Evolutionary conservation across 2,888 invertebrate species (phyloP).

Genomic region (Drosophila monieri): DNA sequence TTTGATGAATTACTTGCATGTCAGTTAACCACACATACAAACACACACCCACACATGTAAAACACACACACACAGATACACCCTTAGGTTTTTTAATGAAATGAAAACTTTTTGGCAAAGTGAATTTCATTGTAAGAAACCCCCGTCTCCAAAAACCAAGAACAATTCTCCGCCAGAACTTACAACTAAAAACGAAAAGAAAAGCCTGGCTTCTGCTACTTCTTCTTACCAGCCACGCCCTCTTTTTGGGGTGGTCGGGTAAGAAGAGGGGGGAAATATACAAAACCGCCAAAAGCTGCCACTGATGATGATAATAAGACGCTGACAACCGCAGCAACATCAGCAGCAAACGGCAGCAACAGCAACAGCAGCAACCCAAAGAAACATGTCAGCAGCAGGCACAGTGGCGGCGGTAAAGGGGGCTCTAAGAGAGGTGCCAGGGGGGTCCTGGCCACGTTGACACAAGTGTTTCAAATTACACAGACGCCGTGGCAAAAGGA

Average conservation of each 20-base stretch:
- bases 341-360: constrained; percentile 29
- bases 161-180: constrained; percentile 39
- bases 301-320: constrained; percentile 81
- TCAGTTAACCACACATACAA: constrained; percentile 66
- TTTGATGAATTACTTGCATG: constrained; percentile 78
- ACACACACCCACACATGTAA: constrained; percentile 17
- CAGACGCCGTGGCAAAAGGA: constrained; percentile 40
- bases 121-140: constrained; percentile 78
- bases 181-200: constrained; percentile 15
- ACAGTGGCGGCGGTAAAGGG: not conserved
- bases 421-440: not conserved
- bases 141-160: constrained; percentile 36
- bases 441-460: constrained; percentile 56
- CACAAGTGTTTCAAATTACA: constrained; percentile 84
- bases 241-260: not conserved
- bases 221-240: not conserved
- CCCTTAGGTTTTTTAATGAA: constrained; percentile 70
- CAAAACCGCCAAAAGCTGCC: constrained; percentile 78
- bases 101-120: constrained; percentile 80
- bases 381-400: constrained; percentile 33
- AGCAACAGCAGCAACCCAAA: constrained; percentile 14
- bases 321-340: constrained; percentile 73
- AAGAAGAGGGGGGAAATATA: constrained; percentile 28
- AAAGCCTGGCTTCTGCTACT: constrained; percentile 5
- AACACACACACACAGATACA: constrained; percentile 15